Evolutionary conservation across 2,113 vertebrate genomes (phyloP).

Genomic region (Trichomycterus rosablanca): DNA sequence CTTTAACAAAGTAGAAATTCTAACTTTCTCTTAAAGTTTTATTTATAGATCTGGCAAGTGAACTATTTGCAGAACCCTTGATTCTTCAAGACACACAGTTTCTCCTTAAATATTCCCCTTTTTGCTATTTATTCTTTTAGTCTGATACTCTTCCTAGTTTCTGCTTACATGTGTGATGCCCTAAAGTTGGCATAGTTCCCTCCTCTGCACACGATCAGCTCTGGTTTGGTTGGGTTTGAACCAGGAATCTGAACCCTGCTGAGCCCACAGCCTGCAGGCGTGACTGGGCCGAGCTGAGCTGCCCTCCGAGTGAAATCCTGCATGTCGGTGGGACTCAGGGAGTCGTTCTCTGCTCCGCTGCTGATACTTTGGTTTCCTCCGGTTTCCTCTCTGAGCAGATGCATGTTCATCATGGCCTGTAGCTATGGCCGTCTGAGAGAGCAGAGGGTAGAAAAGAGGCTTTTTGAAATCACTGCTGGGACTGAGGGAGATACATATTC

Average conservation of each 20-base stretch:
- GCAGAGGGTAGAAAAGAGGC: slow-evolving; percentile 10
- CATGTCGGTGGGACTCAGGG: slow-evolving; percentile 22
- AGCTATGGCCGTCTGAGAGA: slow-evolving; percentile 6
- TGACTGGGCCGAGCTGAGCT: not conserved
- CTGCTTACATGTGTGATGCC: slow-evolving; percentile 31
- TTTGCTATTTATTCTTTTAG: slow-evolving; percentile 10
- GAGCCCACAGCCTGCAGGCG: slow-evolving; percentile 32
- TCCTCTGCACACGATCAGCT: slow-evolving; percentile 19
- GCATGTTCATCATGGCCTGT: slow-evolving; percentile 11
- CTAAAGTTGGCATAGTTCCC: slow-evolving; percentile 37
- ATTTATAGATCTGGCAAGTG: not conserved
- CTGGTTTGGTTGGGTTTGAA: slow-evolving; percentile 23
- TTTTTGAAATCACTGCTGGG: slow-evolving; percentile 30
- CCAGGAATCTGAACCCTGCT: slow-evolving; percentile 30
- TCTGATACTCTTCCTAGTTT: not conserved
- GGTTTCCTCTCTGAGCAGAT: slow-evolving; percentile 18
- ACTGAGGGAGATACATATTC: slow-evolving; percentile 27
- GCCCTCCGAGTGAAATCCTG: slow-evolving; percentile 23
- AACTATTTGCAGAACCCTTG: slow-evolving; percentile 6
- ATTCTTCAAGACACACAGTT: slow-evolving; percentile 5
- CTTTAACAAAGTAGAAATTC: not conserved
- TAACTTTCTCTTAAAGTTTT: not conserved
- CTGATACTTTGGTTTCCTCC: slow-evolving; percentile 15
- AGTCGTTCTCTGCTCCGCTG: slow-evolving; percentile 13
- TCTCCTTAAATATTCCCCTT: slow-evolving; percentile 1